Evolutionary conservation across 1,140 invertebrate genomes (phyloP), one percentile per base, ranked within the genome.

Genomic region (Eriocheir sinensis): DNA sequence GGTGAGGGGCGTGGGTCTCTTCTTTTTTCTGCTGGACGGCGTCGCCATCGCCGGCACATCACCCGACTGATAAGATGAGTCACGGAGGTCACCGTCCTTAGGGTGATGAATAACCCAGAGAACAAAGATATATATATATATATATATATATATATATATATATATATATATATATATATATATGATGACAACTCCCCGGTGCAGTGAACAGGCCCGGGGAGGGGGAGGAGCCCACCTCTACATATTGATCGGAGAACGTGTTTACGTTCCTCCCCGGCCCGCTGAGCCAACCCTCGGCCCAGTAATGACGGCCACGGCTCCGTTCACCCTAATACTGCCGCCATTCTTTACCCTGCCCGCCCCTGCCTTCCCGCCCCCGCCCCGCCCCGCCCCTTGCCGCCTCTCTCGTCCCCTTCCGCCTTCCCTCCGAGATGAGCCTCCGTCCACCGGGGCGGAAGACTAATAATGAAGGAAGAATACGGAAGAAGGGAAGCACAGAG

Each of bases 251-350:
- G 0, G 12, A 53, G 60, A 27, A n/a, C 60, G 60, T 41, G 17
- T 32, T 17, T 41, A 4, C 30, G 83, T 86, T n/a, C 21, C 32
- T 15, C 83, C 83, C 30, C 34, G 12, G 40, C 32, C 32, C 30
- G 12, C 32, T 32, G n/a, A n/a, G n/a, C n/a, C n/a, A n/a, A n/a
- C n/a, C n/a, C 34, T n/a, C 3, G 36, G 36, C 6, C 83, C 83
- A 72, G 60, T n/a, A 27, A 27, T 72, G 60, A 48, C 44, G 44
- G 44, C 44, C 60, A 72, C 60, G 60, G 60, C 60, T n/a, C 60
- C 60, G 12, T n/a, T 27, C 60, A 72, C 60, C 60, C 60, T 72
- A 89, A 89, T 34, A 91, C 89, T 60, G 34, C 32, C 48, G 53
- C 41, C 89, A 60, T 91, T 32, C 41, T 27, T 36, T 60, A 91